phyloP scores from a whole-genome alignment of 2,888 invertebrate species.

The Caenorhabditis japonica region DNA sequence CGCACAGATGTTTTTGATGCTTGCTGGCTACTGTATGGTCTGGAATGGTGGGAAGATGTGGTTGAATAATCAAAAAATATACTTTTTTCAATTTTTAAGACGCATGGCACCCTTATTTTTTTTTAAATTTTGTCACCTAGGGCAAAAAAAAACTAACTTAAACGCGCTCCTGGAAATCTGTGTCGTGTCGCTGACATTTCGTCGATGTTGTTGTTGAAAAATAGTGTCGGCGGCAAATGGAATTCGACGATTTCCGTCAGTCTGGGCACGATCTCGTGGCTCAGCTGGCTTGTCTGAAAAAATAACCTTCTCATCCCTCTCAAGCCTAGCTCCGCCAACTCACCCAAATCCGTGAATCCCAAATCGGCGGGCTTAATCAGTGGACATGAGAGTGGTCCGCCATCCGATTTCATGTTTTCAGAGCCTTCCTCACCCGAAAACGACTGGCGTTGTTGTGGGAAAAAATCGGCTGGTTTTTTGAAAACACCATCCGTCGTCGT shows the following conservation, averaged over 20 bases:
- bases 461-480: background rate
- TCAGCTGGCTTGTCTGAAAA: constrained; percentile 12
- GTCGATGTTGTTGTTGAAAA: constrained; percentile 45
- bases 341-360: constrained; percentile 60
- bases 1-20: constrained; percentile 21
- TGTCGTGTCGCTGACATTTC: constrained; percentile 59
- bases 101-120: no score
- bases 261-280: constrained; percentile 27
- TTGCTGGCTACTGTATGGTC: constrained; percentile 61
- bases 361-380: constrained; percentile 53
- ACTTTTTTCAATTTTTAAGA: no score
- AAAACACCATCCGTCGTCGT: background rate
- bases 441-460: constrained; percentile 27
- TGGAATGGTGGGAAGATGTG: constrained; percentile 7
- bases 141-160: constrained; percentile 45
- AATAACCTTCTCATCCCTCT: background rate
- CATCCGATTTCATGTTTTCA: background rate
- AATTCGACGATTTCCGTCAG: constrained; percentile 24
- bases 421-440: constrained; percentile 30
- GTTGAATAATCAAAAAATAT: constrained; percentile 1
- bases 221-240: constrained; percentile 15
- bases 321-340: constrained; percentile 2
- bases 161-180: constrained; percentile 61
- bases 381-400: constrained; percentile 51
- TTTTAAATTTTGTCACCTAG: no score